A percentile compares a stretch with the other conserved stretches of the same genome.
Conservation (phyloP, 2,888 invertebrate species). For the Agrenia bidenticulata region DNA sequence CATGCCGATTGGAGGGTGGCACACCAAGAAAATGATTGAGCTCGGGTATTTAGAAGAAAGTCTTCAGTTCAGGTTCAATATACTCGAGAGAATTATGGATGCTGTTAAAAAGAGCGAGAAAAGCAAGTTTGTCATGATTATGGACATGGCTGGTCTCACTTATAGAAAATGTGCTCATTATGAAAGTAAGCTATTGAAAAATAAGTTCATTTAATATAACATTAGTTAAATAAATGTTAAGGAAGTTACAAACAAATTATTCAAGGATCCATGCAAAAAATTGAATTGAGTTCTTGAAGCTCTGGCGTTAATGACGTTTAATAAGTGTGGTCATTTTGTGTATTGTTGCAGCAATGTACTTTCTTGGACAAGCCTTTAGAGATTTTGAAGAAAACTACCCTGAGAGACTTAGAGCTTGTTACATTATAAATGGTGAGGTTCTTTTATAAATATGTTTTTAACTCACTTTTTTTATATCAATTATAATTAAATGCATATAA, state of each 20-base stretch:
- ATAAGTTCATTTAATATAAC: neutral
- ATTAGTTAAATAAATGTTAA: neutral
- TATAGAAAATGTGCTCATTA: conserved; percentile 40
- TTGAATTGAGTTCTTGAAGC: too few relatives aligned
- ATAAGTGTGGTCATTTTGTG: neutral
- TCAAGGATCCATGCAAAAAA: too few relatives aligned
- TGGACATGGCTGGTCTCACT: conserved; percentile 37
- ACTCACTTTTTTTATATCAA: neutral
- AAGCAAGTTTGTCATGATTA: conserved; percentile 32
- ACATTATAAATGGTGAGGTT: conserved; percentile 31
- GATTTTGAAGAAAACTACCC: conserved; percentile 36
- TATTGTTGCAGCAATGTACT: conserved; percentile 26
- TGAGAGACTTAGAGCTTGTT: conserved; percentile 24
- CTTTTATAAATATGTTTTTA: neutral
- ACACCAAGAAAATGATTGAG: conserved; percentile 28
- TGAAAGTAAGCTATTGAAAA: conserved; percentile 39
- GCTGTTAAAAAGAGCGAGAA: conserved; percentile 22
- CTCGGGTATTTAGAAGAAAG: conserved; percentile 31
- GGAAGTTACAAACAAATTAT: neutral
- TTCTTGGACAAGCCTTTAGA: conserved; percentile 27
- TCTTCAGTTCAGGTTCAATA: conserved; percentile 24
- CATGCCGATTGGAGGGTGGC: conserved; percentile 36
- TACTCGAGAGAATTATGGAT: conserved; percentile 25
- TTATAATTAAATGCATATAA: neutral
- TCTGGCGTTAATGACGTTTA: too few relatives aligned